phyloP scores from a whole-genome alignment of 2,113 vertebrate genomes.

The Lucifuga dentata region DNA sequence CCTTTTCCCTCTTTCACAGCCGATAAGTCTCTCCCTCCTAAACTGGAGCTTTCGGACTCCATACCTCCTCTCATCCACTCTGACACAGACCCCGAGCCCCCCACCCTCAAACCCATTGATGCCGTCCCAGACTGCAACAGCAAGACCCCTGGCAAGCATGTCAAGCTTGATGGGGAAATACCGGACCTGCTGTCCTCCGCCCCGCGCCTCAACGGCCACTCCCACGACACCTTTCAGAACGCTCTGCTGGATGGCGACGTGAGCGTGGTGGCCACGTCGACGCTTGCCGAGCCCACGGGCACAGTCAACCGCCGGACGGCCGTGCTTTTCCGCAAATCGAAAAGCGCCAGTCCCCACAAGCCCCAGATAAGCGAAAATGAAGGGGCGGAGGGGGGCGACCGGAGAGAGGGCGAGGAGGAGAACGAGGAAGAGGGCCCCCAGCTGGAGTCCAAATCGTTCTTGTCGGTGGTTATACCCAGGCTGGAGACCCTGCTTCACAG shows the following conservation, averaged over 20 bases:
- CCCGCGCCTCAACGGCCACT: slow-evolving; percentile 89
- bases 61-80: slow-evolving; percentile 92
- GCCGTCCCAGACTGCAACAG: slow-evolving; percentile 86
- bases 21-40: slow-evolving; percentile 96
- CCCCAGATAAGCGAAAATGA: slow-evolving; percentile 75
- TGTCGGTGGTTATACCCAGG: slow-evolving; percentile 97
- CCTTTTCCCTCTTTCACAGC: slow-evolving; percentile 78
- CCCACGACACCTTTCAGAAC: slow-evolving; percentile 85
- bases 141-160: slow-evolving; percentile 83
- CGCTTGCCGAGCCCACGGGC: slow-evolving; percentile 88
- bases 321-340: slow-evolving; percentile 95
- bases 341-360: slow-evolving; percentile 90
- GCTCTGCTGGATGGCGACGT: slow-evolving; percentile 87
- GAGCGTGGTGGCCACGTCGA: slow-evolving; percentile 90
- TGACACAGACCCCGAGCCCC: slow-evolving; percentile 92
- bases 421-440: slow-evolving; percentile 88
- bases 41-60: slow-evolving; percentile 95
- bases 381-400: background rate
- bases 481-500: slow-evolving; percentile 97
- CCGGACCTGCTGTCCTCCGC: slow-evolving; percentile 82
- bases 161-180: slow-evolving; percentile 86
- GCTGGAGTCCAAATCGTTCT: slow-evolving; percentile 96
- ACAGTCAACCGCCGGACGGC: slow-evolving; percentile 92
- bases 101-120: slow-evolving; percentile 96
- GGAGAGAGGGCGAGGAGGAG: slow-evolving; percentile 40